Percentiles rank a stretch among this genome's conserved stretches.
Conservation (phyloP, 2,888 invertebrate species). For the Lithophane ornitopus region DNA sequence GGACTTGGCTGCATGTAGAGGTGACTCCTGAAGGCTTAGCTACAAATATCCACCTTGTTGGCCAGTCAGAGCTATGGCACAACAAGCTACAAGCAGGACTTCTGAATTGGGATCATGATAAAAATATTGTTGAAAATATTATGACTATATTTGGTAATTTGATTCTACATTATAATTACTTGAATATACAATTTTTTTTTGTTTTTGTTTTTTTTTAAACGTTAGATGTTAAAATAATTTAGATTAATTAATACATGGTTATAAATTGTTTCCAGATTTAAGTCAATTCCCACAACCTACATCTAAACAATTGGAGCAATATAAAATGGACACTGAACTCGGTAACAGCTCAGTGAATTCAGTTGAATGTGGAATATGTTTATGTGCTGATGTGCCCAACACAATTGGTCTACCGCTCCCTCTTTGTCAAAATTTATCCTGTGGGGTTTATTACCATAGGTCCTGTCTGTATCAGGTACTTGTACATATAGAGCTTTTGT, state of each 20-base stretch:
- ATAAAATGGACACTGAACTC: conserved; percentile 20
- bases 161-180: background rate
- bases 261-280: conserved; percentile 69
- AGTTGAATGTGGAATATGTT: conserved; percentile 81
- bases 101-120: conserved; percentile 84
- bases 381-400: conserved; percentile 78
- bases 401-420: conserved; percentile 80
- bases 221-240: background rate
- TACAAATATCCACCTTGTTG: conserved; percentile 81
- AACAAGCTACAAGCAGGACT: conserved; percentile 81
- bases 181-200: background rate
- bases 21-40: conserved; percentile 82
- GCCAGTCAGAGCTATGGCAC: conserved; percentile 80
- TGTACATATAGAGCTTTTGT: background rate
- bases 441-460: conserved; percentile 83
- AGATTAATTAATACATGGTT: background rate
- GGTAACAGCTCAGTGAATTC: conserved; percentile 51
- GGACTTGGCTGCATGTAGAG: conserved; percentile 85
- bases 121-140: conserved; percentile 83
- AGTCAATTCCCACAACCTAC: conserved; percentile 67
- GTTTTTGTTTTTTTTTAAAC: too few relatives aligned
- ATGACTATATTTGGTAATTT: conserved; percentile 81
- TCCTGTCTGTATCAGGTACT: conserved; percentile 80
- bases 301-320: conserved; percentile 20
- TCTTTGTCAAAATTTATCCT: conserved; percentile 80